Base-by-base conservation (phyloP, 2,113 vertebrate species). In the Brachirus orientalis region DNA sequence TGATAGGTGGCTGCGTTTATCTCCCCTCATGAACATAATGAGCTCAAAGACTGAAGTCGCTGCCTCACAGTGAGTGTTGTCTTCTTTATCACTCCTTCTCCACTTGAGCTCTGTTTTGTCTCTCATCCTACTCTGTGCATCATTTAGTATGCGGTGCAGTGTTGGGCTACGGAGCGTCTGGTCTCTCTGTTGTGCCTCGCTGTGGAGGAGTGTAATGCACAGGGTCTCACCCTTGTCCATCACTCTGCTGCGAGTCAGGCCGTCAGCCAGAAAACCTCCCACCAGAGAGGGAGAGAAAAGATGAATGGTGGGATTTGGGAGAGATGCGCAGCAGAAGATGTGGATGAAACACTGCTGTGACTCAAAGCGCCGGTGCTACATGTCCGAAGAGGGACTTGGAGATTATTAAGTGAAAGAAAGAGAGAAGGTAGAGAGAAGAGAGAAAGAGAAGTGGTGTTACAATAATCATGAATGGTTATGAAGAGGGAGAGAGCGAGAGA, bases 1-100 rank as follows among this genome's bases (percentile, higher is more conserved):
- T 85, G 76, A 90, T 86, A 84, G 48, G 79, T 63, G 47, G 36
- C 62, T 59, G 66, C 8, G 52, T 83, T 88, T 88, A 87, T 88
- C 86, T 87, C 58, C 2, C 2, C 63, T 82, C 66, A 46, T 79
- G 66, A 83, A 63, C 80, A 72, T 85, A 89, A 91, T 89, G 77
- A 88, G 88, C 88, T 87, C 83, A 88, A 87, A 74, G 75, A 58
- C 45, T 44, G 46, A 61, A 79, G 61, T 66, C 53, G 65, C 69
- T 60, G 70, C 77, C 66, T 67, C 1, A 3, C 69, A 86, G 77
- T 70, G 78, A 68, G 9, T 45, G 59, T 9, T 22, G 48, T 12
- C 35, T 36, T 72, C 66, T 86, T 82, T 83, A 80, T 87, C 70
- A 65, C 35, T 63, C 41, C 62, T 67, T 58, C 75, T 64, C 75